Percentiles rank a stretch among this genome's conserved stretches.
Conservation (phyloP, 2,888 invertebrate genomes). For the Altica lythri region DNA sequence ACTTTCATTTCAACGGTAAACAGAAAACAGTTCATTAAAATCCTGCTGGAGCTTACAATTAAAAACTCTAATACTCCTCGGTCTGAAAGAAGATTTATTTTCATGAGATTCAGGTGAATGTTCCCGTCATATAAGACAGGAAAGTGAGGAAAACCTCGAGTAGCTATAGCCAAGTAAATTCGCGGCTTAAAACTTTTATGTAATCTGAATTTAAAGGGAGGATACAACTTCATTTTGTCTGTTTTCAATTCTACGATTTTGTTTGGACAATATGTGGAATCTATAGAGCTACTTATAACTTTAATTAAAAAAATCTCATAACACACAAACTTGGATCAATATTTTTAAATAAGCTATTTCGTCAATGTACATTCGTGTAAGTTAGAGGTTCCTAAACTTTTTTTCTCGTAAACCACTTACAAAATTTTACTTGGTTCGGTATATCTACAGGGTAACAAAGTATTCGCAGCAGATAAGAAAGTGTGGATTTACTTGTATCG, state of each 20-base stretch:
- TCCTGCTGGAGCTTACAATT: constrained; percentile 28
- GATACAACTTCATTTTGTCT: constrained; percentile 2
- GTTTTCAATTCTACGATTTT: neutral
- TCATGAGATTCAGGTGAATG: constrained; percentile 23
- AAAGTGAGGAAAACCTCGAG: constrained; percentile 10
- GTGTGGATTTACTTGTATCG: too few relatives aligned
- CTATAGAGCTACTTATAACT: too few relatives aligned
- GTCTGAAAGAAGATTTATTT: constrained; percentile 21
- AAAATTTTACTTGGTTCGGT: too few relatives aligned
- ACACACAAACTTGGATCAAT: too few relatives aligned
- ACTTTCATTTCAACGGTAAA: constrained; percentile 28
- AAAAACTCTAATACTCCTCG: constrained; percentile 24
- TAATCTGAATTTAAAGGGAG: constrained; percentile 7
- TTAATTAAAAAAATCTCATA: too few relatives aligned
- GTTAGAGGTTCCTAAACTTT: too few relatives aligned
- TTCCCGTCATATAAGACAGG: constrained; percentile 20
- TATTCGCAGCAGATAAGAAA: too few relatives aligned
- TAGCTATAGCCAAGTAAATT: constrained; percentile 11
- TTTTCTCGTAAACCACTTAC: too few relatives aligned
- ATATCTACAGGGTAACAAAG: too few relatives aligned
- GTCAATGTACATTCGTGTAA: too few relatives aligned
- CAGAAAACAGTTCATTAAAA: constrained; percentile 36
- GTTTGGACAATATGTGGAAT: too few relatives aligned
- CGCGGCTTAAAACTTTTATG: constrained; percentile 14
- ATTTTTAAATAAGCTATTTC: too few relatives aligned